These are phyloP conservation scores for Cyprinella venusta DNA, from an alignment of 2,797 vertebrate genomes.

Conservation along the genomic window DNA sequence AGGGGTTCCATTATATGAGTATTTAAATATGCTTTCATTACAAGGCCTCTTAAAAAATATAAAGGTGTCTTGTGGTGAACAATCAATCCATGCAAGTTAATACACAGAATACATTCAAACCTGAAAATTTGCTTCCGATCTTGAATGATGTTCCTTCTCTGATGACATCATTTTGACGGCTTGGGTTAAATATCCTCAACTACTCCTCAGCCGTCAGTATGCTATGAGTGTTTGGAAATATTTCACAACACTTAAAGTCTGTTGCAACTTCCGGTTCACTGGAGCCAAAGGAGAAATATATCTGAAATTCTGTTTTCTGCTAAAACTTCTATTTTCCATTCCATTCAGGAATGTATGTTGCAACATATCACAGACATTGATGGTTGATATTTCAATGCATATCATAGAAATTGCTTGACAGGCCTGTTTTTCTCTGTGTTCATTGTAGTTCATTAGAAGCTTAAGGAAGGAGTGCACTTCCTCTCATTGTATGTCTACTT, in stretches of 20 bases:
- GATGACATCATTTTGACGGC: too few species aligned
- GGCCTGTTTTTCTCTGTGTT: neutral
- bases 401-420: neutral
- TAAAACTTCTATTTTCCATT: neutral
- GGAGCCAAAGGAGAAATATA: neutral
- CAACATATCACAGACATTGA: neutral
- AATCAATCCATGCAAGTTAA: too few species aligned
- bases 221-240: too few species aligned
- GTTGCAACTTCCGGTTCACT: too few species aligned
- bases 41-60: neutral
- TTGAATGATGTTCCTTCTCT: too few species aligned
- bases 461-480: neutral
- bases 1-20: slow-evolving; percentile 10
- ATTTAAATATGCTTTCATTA: neutral
- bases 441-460: slow-evolving; percentile 2
- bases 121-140: too few species aligned
- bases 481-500: neutral
- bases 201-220: too few species aligned
- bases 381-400: neutral
- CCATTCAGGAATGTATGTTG: neutral
- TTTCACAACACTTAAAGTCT: too few species aligned
- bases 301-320: neutral
- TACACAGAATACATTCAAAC: too few species aligned
- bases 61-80: too few species aligned
- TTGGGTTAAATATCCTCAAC: too few species aligned